Base-by-base conservation (phyloP, 2,888 invertebrate genomes). In the Emmelina monodactyla region DNA sequence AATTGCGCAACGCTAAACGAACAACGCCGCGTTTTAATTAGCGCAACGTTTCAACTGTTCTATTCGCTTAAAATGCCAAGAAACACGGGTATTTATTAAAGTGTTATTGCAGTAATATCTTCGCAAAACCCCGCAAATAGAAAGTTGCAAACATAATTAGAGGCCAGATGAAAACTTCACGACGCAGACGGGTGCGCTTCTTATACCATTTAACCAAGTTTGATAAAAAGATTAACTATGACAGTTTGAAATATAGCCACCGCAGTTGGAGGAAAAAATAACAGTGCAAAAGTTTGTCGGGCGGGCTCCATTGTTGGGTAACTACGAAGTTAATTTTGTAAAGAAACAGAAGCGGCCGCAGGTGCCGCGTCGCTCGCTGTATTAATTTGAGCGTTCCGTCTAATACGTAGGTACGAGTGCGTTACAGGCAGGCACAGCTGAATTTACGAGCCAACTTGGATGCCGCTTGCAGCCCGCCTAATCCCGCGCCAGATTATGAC, bases 191-290 rank as follows among this genome's bases (percentile, higher is more conserved):
- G 72, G 66, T 75, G 76, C 75, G 72, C 64, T 72, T 65, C 75
- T 70, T 70, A 65, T 56, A 56, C 65, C 67, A 59, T 73, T 76
- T 76, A 76, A 65, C 75, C 67, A 78, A 79, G 72, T 79, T 78
- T 78, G 79, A 79, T 79, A 79, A 79, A 76, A 73, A 79, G 79
- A 79, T 79, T 78, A 79, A 79, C 63, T 76, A 73, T 78, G 79
- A 78, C 79, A 79, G 70, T 75, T 75, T 79, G 79, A 79, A 79
- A 79, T 79, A 79, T 78, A 66, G 75, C 76, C 62, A 58, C 64
- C 68, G 70, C 63, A 67, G 65, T 63, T 53, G 62, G 54, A 49
- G 55, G 58, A 63, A 70, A 69, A 71, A 71, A 72, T 57, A 72
- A 71, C 66, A 66, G 62, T 54, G 68, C 67, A 68, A 68, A 73